Percentiles rank a stretch among this genome's conserved stretches.
Evolutionary conservation across 2,888 invertebrate genomes (phyloP).

Genomic region (Dexiosoma caninum): DNA sequence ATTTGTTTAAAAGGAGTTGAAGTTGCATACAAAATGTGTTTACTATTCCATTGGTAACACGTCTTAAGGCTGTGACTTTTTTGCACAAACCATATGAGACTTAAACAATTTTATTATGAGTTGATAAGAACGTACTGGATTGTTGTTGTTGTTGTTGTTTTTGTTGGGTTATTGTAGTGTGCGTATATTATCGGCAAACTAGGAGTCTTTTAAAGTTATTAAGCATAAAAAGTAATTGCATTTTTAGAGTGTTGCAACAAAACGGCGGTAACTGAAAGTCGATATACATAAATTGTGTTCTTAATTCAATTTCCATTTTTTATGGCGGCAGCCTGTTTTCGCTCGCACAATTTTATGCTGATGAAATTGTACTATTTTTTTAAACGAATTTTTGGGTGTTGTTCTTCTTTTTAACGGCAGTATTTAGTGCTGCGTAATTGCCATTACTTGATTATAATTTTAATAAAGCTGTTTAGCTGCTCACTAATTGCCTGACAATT

Average conservation of each 20-base stretch:
- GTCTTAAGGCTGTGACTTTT: no score
- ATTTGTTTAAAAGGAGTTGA: constrained; percentile 11
- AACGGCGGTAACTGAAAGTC: not conserved
- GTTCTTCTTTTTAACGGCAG: constrained; percentile 18
- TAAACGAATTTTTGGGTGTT: not conserved
- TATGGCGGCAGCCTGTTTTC: constrained; percentile 1
- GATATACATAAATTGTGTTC: not conserved
- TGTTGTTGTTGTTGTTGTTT: no score
- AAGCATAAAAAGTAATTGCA: no score
- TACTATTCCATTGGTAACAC: not conserved
- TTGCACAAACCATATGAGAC: not conserved
- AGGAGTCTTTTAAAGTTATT: no score
- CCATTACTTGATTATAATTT: constrained; percentile 51
- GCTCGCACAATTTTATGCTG: not conserved
- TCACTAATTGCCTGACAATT: not conserved
- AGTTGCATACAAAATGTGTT: constrained; percentile 5
- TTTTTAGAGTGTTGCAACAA: not conserved
- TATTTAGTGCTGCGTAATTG: constrained; percentile 44
- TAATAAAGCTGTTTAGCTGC: constrained; percentile 6
- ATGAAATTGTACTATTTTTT: not conserved
- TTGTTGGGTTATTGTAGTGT: no score
- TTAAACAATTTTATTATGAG: not conserved
- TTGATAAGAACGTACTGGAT: no score
- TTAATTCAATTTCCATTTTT: not conserved
- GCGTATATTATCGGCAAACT: no score